Base-by-base conservation (phyloP, 2,888 invertebrate species). In the Lymantria monacha region DNA sequence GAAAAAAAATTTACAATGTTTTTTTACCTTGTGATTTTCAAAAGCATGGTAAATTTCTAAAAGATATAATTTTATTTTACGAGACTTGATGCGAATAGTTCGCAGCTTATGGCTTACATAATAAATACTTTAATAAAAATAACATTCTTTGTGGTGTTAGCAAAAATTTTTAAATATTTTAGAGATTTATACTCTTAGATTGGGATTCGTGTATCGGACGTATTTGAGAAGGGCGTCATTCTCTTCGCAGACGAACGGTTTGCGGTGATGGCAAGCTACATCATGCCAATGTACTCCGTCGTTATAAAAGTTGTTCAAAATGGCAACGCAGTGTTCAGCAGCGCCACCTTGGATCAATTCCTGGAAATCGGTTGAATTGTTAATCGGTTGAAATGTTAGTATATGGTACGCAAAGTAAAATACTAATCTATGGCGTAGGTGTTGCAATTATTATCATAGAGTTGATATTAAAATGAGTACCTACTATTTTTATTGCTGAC, bases 241-340 rank as follows among this genome's bases (percentile, higher is more conserved):
- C 73, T 97, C 97, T 82, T 97, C 97, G 79, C 97, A 97, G 33
- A 97, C 95, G 90, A 95, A 96, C 0, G 97, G 95, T 83, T 97
- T 97, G 79, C 94, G 94, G 81, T 97, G 97, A 79, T 97, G 97
- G 79, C 97, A 97, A 57, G 97, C 97, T 45, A 97, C 97, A 77
- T 97, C 95, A 78, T 97, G 97, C 97, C 97, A 97, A 83, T 96
- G 96, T 46, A 97, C 95, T 30, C 97, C 97, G 73, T 97, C 97
- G 69, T 96, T 95, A 92, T 97, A 97, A 92, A 97, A 97, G 82
- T 97, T 96, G 88, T 97, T 97, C 47, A 97, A 90, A 61, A 97
- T 92, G 0, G 96, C 97, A 59, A 97, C 81, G 76, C 97, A 97
- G 81, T 96, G 96, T 85, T 97, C 97, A 30, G 95, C 93, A 1